Evolutionary conservation across 2,797 vertebrate species (phyloP).

Genomic region (Peromyscus melanophrys): DNA sequence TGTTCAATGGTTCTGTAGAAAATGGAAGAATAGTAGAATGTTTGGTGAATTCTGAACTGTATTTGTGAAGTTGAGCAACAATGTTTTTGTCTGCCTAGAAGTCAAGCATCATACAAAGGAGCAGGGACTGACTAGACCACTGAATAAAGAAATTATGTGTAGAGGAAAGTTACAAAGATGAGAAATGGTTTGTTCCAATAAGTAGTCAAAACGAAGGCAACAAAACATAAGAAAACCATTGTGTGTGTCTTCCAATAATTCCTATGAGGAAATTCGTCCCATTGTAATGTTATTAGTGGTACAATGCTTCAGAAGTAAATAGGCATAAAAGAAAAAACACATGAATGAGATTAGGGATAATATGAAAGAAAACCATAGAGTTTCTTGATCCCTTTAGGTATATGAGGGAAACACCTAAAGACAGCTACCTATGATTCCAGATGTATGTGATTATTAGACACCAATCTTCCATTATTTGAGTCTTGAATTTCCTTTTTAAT

Average conservation of each 20-base stretch:
- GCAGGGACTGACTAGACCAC: too few relatives aligned
- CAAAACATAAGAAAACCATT: background rate
- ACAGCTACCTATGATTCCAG: background rate
- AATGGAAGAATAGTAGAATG: background rate
- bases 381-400: background rate
- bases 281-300: too few relatives aligned
- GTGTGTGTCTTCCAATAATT: background rate
- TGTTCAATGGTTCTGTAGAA: background rate
- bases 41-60: background rate
- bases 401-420: background rate
- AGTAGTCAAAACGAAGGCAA: background rate
- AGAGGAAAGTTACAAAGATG: background rate
- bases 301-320: background rate
- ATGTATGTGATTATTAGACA: background rate
- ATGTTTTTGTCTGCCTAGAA: background rate
- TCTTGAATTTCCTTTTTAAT: background rate
- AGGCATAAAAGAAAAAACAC: background rate
- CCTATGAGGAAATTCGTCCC: background rate
- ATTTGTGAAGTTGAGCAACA: background rate
- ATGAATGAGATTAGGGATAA: too few relatives aligned
- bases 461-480: background rate
- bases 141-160: too few relatives aligned
- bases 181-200: background rate
- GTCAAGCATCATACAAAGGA: background rate
- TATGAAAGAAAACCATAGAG: background rate